These are phyloP conservation scores for Formica selysi DNA, from an alignment of 1,140 invertebrate genomes.

Conservation along the genomic window DNA sequence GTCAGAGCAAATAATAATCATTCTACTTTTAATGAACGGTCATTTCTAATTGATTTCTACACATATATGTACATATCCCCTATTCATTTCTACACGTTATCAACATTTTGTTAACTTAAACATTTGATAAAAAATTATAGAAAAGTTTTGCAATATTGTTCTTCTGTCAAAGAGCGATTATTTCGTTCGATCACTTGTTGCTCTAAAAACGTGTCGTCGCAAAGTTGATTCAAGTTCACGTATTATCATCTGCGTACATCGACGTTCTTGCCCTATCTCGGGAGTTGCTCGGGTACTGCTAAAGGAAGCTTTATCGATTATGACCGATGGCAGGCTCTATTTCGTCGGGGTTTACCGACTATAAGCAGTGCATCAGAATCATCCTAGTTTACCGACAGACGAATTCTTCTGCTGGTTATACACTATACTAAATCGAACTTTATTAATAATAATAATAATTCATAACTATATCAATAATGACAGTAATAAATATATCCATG, in stretches of 20 bases:
- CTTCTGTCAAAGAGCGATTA: not conserved
- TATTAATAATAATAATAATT: not conserved
- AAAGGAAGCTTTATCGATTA: constrained; percentile 25
- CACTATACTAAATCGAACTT: constrained; percentile 4
- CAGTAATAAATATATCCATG: not conserved
- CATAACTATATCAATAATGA: not conserved
- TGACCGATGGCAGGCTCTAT: constrained; percentile 42
- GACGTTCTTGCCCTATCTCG: constrained; percentile 6
- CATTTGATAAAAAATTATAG: not conserved
- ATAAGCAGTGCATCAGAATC: constrained; percentile 28
- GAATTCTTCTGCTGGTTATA: constrained; percentile 7
- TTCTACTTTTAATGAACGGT: not conserved
- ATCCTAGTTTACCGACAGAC: constrained; percentile 58
- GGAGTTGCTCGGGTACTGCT: not conserved
- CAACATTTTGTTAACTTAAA: not conserved
- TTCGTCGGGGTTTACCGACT: constrained; percentile 47
- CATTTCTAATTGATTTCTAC: not conserved
- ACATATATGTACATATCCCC: not conserved
- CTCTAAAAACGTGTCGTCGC: constrained; percentile 23
- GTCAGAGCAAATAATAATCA: not conserved
- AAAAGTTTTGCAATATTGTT: not conserved
- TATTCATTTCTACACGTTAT: not conserved
- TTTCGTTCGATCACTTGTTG: constrained; percentile 44
- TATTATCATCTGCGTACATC: constrained; percentile 35
- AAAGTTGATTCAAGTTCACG: not conserved